Evolutionary conservation across 2,113 vertebrate genomes (phyloP), one percentile per base, ranked within the genome.

Genomic region (Phalacrocorax pelagicus): DNA sequence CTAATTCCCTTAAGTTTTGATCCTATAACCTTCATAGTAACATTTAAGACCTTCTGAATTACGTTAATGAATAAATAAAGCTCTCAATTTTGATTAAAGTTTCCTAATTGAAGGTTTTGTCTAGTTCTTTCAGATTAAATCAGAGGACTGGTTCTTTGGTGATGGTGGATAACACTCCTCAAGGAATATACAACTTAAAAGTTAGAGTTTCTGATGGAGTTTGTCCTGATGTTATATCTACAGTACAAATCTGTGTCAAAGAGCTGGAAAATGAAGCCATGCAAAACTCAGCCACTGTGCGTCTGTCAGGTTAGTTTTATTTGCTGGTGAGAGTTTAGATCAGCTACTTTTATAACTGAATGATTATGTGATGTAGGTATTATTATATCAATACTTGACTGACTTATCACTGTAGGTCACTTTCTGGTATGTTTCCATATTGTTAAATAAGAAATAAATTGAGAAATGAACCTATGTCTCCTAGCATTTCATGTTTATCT

Each of bases 51-150:
- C 15, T 65, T 89, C 21, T 85, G 66, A 83, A 51, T 85, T 42
- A 24, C 4, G 24, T 80, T 79, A 38, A 58, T 75, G 9, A 81
- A 61, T 72, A 57, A 71, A 78, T 3, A 46, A n/a, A 84, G n/a
- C n/a, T 51, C 16, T 87, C 26, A 15, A 4, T 32, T 91, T 80
- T 62, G 18, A 47, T 49, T 80, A 86, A 55, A 46, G 22, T 86
- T 90, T 91, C 30, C 55, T 94, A 73, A 93, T n/a, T 66, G 52
- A 86, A 75, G 6, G 15, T 78, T 93, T 38, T 87, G 65, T 95
- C 59, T 94, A 99, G 99, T 86, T 98, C 97, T 97, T 99, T 99
- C 80, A 98, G 98, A 88, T 96, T 99, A 96, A 99, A 99, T 96
- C 98, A 98, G 96, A 98, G 98, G 80, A 99, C 98, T 11, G 99